Evolutionary conservation across 2,888 invertebrate genomes (phyloP), one percentile per base, ranked within the genome.

Genomic region (Cataglyphis altisquamis): DNA sequence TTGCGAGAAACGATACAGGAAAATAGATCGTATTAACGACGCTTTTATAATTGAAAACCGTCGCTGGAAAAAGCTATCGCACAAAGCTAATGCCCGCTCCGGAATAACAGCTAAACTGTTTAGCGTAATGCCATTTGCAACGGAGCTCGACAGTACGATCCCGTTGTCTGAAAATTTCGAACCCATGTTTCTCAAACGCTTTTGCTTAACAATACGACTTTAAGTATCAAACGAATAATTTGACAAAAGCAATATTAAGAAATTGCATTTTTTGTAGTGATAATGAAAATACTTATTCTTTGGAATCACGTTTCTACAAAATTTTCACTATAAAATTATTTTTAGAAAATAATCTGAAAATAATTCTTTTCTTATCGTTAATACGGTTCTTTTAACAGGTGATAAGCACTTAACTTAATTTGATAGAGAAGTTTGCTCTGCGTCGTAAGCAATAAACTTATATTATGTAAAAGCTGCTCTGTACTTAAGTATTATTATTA

Each of bases 51-150:
- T 80, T 80, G 73, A 25, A 25, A 32, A 72, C 8, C 8, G 36
- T 36, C 21, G 29, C 18, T 29, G 60, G 36, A 25, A 67, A 78
- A 70, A 72, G 45, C 60, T 57, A 9, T 68, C 60, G 45, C 36
- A 32, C 70, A 78, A 70, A 72, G 78, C 60, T 45, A 45, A 80
- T 72, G 32, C 45, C 39, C 5, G 73, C 72, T 36, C 41, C 45
- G n/a, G 32, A 45, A 78, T 78, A 57, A 68, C 57, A 72, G 60
- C 45, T 80, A 72, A 77, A 77, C 39, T 68, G 68, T 72, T 72
- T 80, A 80, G 45, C 45, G 73, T 80, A 80, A 80, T 80, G 72
- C 36, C 12, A 80, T 80, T 80, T 80, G 73, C 45, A 80, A 25
- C 21, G 25, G 12, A 60, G 29, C 78, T 60, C 45, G 25, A 25